Evolutionary conservation across 2,888 invertebrate species (phyloP), one percentile per base, ranked within the genome.

Genomic region (Eristalis pertinax): DNA sequence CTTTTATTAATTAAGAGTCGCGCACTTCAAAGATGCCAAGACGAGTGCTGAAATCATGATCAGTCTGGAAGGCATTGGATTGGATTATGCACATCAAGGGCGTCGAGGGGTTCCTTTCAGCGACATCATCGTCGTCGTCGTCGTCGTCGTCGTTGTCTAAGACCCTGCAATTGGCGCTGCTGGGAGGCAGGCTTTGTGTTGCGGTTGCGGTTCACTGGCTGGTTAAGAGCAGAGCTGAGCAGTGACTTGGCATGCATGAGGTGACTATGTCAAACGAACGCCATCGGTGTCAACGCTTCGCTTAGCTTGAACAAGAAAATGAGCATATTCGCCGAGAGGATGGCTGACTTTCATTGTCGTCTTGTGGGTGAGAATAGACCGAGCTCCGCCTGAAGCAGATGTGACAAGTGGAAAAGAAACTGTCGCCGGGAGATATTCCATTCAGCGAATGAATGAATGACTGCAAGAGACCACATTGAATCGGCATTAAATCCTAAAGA

Each of bases 231-330:
- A 11, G 26, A 58, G 32, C 26, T 26, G 60, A 43, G 19, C 26
- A 64, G 24, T 50, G 50, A 50, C 50, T 50, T 50, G 50, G 50
- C n/a, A 50, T 7, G 15, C 68, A 68, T 67, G 56, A 73, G 78
- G 56, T 70, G 77, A 78, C 70, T 78, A 67, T 78, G 70, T 70
- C 70, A 78, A 70, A 63, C 63, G 35, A 69, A 64, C 50, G 19
- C 7, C 50, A 50, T 50, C 8, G 19, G 50, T 50, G 50, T 50
- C 50, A 19, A 50, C 50, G 50, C 50, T 19, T 50, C 50, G 50
- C 50, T 50, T 50, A 8, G 50, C 50, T 19, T 50, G 50, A 19
- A 50, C 50, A 50, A 50, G 50, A 50, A 50, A 50, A 19, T 50
- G 50, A 50, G 50, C 50, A 50, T 43, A 43, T 43, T n/a, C 43